Percentiles rank a stretch among this genome's conserved stretches.
Conservation (phyloP, 2,888 invertebrate genomes). For the Marronus borbonicus region DNA sequence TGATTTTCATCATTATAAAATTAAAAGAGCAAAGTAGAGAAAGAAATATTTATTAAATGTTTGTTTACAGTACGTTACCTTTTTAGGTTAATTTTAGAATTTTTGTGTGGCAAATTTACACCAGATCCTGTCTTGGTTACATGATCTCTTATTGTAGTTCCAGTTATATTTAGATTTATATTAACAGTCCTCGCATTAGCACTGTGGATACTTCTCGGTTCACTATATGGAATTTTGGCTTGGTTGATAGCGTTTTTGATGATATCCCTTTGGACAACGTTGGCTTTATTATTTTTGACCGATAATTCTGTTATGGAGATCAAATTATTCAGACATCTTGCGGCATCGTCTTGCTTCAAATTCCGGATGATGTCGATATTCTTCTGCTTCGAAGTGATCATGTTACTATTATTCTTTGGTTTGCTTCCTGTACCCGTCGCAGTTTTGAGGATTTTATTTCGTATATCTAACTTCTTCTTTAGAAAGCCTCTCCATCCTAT, state of each 20-base stretch:
- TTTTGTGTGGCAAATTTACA: constrained; percentile 14
- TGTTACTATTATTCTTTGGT: constrained; percentile 15
- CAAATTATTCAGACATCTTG: background rate
- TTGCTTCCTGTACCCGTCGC: background rate
- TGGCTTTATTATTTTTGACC: background rate
- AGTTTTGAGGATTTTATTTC: constrained; percentile 19
- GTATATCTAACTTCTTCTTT: constrained; percentile 40
- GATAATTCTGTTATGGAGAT: background rate
- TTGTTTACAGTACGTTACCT: background rate
- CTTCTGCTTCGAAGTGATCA: background rate
- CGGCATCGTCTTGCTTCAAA: background rate
- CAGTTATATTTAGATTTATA: constrained; percentile 29
- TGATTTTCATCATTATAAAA: no score
- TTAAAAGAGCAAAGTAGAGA: no score
- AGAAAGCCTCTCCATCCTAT: constrained; percentile 54
- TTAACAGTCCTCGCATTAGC: constrained; percentile 19
- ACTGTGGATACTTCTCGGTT: background rate
- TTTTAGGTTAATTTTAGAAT: constrained; percentile 4
- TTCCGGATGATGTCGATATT: constrained; percentile 30
- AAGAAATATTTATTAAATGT: background rate
- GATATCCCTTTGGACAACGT: background rate
- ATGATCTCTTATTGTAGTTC: constrained; percentile 20
- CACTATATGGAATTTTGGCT: background rate
- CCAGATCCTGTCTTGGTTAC: background rate
- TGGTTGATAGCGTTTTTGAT: background rate